Percentiles rank a stretch among this genome's conserved stretches.
phyloP scores from a whole-genome alignment of 2,797 vertebrate species.

The Labroides dimidiatus region DNA sequence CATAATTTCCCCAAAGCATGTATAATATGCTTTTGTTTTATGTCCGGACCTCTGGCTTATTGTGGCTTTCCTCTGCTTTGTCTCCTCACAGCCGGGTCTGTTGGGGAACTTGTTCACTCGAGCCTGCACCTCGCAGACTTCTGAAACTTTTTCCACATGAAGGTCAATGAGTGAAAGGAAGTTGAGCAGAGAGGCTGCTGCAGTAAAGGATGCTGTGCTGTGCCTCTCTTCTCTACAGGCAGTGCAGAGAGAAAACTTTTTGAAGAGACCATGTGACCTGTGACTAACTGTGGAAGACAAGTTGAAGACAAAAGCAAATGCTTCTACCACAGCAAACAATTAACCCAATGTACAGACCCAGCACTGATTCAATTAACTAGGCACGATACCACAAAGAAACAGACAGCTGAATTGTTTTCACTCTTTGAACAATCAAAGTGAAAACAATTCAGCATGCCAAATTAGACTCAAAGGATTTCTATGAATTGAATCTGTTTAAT shows the following conservation, averaged over 20 bases:
- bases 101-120: constrained; percentile 24
- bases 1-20: constrained; percentile 31
- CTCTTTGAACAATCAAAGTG: constrained; percentile 30
- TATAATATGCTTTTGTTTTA: constrained; percentile 49
- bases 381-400: constrained; percentile 22
- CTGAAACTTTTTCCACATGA: constrained; percentile 39
- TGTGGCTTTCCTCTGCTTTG: constrained; percentile 23
- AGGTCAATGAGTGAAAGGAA: constrained; percentile 47
- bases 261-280: constrained; percentile 12
- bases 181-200: constrained; percentile 43
- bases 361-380: constrained; percentile 35
- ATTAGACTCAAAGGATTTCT: constrained; percentile 33
- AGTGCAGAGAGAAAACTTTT: constrained; percentile 11
- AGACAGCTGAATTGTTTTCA: too few relatives aligned
- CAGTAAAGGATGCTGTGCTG: constrained; percentile 24
- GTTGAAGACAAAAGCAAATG: constrained; percentile 6
- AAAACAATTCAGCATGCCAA: constrained; percentile 29
- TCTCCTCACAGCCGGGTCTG: constrained; percentile 29
- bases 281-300: constrained; percentile 18
- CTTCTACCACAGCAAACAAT: constrained; percentile 19
- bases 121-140: constrained; percentile 21
- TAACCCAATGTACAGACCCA: constrained; percentile 22
- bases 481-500: constrained; percentile 34
- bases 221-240: constrained; percentile 15
- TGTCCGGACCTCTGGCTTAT: constrained; percentile 36